Base-by-base conservation (phyloP, 2,888 invertebrate genomes). In the Allygus modestus region DNA sequence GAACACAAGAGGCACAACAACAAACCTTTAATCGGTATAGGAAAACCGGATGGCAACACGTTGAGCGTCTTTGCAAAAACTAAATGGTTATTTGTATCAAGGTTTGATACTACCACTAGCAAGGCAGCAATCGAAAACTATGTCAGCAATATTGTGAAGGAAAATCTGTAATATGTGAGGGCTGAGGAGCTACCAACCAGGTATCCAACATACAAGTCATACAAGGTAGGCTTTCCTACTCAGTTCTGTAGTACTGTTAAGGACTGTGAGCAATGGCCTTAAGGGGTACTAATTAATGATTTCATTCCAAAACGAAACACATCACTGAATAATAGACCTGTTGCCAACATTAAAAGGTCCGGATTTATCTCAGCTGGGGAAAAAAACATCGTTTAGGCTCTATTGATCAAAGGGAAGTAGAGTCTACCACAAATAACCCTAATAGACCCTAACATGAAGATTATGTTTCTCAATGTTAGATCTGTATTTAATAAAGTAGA, bases 81-180 rank as follows among this genome's bases (percentile, higher is more conserved):
- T 20, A 69, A 69, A n/a, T 41, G 73, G 73, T 17, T 73, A 73
- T 73, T 73, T 73, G 37, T 15, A 12, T 73, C 73, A 41, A 37
- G 73, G n/a, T 73, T 73, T 23, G 41, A 73, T 4, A 7, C 41
- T 4, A 20, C 7, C 23, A 20, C 41, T 9, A 41, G 9, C 0
- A 73, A 33, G n/a, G n/a, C 37, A 73, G 73, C 33, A 20, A 17
- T 73, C 1, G 41, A 37, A n/a, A 23, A 73, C 15, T 73, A 73
- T 73, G 41, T 73, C 4, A 73, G 73, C 37, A 37, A 41, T 0
- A 41, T 1, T 73, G 73, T 73, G 41, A 73, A 1, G 73, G 41
- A n/a, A 37, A 20, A 20, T 0, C 2, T 17, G 41, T 73, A 33
- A 33, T 37, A 7, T 73, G 73, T n/a, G n/a, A n/a, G n/a, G n/a